These are phyloP conservation scores for Bombus waltoni DNA, from an alignment of 1,140 invertebrate species.

Conservation along the genomic window DNA sequence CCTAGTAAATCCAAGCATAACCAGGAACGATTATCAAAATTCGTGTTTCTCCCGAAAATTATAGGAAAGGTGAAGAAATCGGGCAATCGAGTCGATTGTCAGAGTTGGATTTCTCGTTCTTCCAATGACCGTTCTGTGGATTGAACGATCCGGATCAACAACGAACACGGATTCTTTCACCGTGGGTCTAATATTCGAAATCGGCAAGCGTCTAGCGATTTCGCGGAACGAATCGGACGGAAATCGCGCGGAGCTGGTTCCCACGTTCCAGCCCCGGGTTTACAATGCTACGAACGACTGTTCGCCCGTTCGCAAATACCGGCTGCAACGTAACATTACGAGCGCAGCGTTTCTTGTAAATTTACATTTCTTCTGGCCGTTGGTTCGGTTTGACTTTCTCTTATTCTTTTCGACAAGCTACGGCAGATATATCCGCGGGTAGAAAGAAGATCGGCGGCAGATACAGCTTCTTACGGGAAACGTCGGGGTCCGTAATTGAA, in stretches of 20 bases:
- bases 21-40: too few relatives aligned
- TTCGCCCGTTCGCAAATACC: slow-evolving; percentile 38
- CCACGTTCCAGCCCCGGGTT: slow-evolving; percentile 33
- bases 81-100: neutral
- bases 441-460: neutral
- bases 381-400: slow-evolving; percentile 9
- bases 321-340: slow-evolving; percentile 38
- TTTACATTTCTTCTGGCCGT: slow-evolving; percentile 41
- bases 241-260: slow-evolving; percentile 10
- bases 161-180: neutral
- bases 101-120: too few relatives aligned
- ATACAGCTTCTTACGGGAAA: neutral
- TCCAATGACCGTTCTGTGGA: too few relatives aligned
- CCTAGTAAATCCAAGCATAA: too few relatives aligned
- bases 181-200: neutral
- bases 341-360: slow-evolving; percentile 38
- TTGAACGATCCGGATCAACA: too few relatives aligned
- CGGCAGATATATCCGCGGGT: too few relatives aligned
- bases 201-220: neutral
- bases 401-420: neutral
- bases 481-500: neutral
- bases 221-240: slow-evolving; percentile 23
- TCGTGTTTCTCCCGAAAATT: neutral
- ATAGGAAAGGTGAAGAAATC: neutral
- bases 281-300: neutral